Conservation (phyloP, 2,113 vertebrate species). For the Hemicordylus capensis region DNA sequence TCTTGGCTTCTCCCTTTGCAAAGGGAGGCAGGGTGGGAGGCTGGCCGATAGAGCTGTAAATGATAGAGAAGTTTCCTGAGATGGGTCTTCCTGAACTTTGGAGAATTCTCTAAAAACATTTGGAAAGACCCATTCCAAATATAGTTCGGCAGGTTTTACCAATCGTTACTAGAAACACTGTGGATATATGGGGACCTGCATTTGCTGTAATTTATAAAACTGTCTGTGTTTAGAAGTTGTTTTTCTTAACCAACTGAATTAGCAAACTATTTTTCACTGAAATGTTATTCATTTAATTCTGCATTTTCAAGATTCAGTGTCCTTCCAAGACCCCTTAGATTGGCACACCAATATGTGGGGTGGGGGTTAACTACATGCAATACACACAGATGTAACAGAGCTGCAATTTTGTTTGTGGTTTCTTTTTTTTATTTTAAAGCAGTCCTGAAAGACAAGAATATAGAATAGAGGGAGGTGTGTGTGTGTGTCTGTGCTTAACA, state of each 20-base stretch:
- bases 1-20: not conserved
- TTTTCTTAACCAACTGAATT: not conserved
- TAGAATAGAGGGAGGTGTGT: not conserved
- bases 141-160: not conserved
- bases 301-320: not conserved
- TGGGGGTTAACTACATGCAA: no score
- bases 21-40: not conserved
- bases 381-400: no score
- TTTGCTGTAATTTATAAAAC: not conserved
- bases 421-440: no score
- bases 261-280: not conserved
- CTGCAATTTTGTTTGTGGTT: no score
- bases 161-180: not conserved
- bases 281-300: not conserved
- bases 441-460: not conserved
- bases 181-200: not conserved
- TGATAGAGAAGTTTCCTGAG: not conserved
- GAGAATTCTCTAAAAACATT: not conserved
- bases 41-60: not conserved
- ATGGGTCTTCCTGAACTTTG: not conserved
- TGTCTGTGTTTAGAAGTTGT: not conserved
- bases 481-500: not conserved
- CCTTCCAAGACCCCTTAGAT: no score
- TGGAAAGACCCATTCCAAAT: not conserved
- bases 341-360: no score